Evolutionary conservation across 2,113 vertebrate species (phyloP).

Genomic region (Bubo bubo): DNA sequence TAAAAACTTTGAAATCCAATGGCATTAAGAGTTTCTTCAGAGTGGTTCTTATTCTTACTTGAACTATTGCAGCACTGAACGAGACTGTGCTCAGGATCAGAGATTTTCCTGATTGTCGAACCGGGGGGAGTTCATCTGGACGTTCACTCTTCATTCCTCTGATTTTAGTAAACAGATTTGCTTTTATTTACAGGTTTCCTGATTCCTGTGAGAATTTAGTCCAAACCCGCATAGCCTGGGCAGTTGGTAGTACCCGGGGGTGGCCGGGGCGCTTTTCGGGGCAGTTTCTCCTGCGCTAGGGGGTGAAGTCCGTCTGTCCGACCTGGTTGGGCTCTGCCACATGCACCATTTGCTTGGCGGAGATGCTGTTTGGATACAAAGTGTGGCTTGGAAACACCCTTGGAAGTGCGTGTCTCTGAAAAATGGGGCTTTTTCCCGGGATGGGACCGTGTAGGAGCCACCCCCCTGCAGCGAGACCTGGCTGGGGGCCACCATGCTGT

Average conservation of each 20-base stretch:
- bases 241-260: not conserved
- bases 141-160: not conserved
- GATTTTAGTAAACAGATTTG: not conserved
- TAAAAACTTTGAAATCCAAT: not conserved
- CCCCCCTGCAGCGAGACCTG: not conserved
- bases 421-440: not conserved
- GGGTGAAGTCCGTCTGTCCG: not conserved
- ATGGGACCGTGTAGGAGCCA: not conserved
- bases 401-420: not conserved
- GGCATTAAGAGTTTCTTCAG: not conserved
- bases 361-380: not conserved
- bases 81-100: not conserved
- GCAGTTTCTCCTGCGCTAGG: not conserved
- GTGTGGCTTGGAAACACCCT: accelerated
- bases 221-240: accelerated
- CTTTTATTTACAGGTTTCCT: not conserved
- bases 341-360: accelerated
- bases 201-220: not conserved
- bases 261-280: not conserved
- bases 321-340: not conserved
- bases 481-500: not conserved
- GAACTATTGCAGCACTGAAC: not conserved
- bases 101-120: not conserved
- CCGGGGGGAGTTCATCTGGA: not conserved
- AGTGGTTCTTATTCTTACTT: not conserved